A percentile compares a stretch with the other conserved stretches of the same genome.
Conservation (phyloP, 2,888 invertebrate genomes). For the Chloromyia formosa region DNA sequence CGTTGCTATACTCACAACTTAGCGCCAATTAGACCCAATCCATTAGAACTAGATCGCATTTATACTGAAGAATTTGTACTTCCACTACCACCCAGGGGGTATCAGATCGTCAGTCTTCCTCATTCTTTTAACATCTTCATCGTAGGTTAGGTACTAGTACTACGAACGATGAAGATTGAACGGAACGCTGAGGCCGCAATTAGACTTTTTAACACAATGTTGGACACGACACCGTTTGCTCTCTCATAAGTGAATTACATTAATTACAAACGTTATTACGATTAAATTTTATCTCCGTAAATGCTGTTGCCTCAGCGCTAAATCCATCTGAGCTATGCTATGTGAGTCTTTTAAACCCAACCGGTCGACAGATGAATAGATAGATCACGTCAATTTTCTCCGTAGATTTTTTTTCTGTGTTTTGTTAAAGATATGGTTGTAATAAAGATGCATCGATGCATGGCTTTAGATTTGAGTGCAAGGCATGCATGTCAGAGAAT, state of each 20-base stretch:
- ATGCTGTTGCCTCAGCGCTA: background rate
- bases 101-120: too few relatives aligned
- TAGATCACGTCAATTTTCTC: slow-evolving; percentile 49
- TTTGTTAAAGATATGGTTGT: slow-evolving; percentile 4
- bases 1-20: too few relatives aligned
- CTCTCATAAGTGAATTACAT: slow-evolving; percentile 21
- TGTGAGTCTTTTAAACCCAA: background rate
- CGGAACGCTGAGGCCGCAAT: slow-evolving; percentile 27
- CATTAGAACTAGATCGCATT: slow-evolving; percentile 20
- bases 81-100: too few relatives aligned
- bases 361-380: slow-evolving; percentile 13
- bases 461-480: slow-evolving; percentile 11
- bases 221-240: slow-evolving; percentile 30
- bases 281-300: too few relatives aligned
- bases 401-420: slow-evolving; percentile 35
- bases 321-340: background rate
- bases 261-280: slow-evolving; percentile 4
- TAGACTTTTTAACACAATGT: slow-evolving; percentile 44
- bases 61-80: too few relatives aligned
- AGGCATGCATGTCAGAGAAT: slow-evolving; percentile 35
- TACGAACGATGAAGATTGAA: slow-evolving; percentile 13
- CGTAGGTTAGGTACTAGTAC: too few relatives aligned
- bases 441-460: slow-evolving; percentile 44
- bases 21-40: background rate
- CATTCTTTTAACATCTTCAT: too few relatives aligned